Base-by-base conservation (phyloP, 2,888 invertebrate genomes). In the Parapristionchus giblindavisi region DNA sequence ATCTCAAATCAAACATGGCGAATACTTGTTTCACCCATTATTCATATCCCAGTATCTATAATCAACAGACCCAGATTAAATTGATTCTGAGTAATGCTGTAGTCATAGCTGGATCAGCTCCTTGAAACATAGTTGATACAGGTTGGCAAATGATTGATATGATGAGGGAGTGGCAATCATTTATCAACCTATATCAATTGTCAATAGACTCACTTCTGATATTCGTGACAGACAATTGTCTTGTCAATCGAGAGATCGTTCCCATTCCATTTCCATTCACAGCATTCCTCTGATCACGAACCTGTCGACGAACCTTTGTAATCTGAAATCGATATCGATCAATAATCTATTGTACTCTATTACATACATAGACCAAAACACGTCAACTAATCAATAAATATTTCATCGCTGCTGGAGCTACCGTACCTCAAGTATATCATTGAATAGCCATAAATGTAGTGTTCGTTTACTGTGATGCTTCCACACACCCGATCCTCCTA, bases 381-480 rank as follows among this genome's bases (percentile, higher is more conserved):
- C n/a, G n/a, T n/a, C n/a, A n/a, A n/a, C n/a, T n/a, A n/a, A n/a
- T n/a, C n/a, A n/a, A n/a, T n/a, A n/a, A n/a, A n/a, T n/a, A n/a
- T n/a, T n/a, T n/a, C n/a, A n/a, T n/a, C n/a, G n/a, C n/a, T n/a
- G n/a, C n/a, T n/a, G n/a, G n/a, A n/a, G n/a, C n/a, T n/a, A 17
- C n/a, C 24, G 11, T 27, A 73, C 73, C 73, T 73, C 73, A 6
- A 73, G 60, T 4, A 61, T 73, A 17, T 73, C 73, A 61, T 73
- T 73, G 73, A 73, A 73, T 21, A 73, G 61, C 34, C 43, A 36
- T 32, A 73, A 24, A 34, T 32, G 17, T 1, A 73, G 24, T 3
- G 40, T 58, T 21, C 34, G 60, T 61, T 61, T 73, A 32, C 48
- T 29, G 14, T 34, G n/a, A 1, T 2, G n/a, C 32, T 61, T 60